phyloP scores from a whole-genome alignment of 2,113 vertebrate species.

The Notechis scutatus region DNA sequence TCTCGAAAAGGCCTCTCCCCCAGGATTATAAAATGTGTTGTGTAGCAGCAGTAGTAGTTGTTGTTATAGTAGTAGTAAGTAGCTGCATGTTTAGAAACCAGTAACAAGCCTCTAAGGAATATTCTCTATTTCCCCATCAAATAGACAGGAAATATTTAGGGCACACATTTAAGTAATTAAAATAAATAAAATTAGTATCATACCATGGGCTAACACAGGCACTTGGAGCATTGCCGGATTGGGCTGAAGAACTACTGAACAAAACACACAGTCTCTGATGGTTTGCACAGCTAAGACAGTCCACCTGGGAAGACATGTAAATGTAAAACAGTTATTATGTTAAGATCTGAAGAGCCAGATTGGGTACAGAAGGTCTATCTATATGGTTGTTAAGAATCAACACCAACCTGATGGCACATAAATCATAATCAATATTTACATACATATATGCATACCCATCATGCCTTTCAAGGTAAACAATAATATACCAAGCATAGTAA shows the following conservation, averaged over 20 bases:
- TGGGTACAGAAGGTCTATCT: background rate
- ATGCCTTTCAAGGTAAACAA: background rate
- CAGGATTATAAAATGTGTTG: background rate
- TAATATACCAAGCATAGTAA: background rate
- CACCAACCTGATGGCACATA: background rate
- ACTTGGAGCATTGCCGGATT: constrained; percentile 95
- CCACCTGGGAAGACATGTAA: constrained; percentile 75
- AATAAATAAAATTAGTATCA: constrained; percentile 22
- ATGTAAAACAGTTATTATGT: background rate
- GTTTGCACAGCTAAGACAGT: constrained; percentile 89
- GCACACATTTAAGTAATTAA: background rate
- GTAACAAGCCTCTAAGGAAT: background rate
- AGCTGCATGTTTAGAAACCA: background rate
- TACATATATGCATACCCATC: background rate
- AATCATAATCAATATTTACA: background rate
- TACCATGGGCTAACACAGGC: constrained; percentile 98
- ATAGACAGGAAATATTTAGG: background rate
- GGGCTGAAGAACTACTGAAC: constrained; percentile 94
- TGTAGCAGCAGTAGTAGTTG: background rate
- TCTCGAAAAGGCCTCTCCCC: background rate
- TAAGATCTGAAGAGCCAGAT: background rate
- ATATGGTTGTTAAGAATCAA: background rate
- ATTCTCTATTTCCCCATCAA: background rate
- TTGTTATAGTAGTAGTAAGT: background rate
- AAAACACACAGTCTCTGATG: constrained; percentile 96